A percentile compares a stretch with the other conserved stretches of the same genome.
Conservation (phyloP, 2,888 invertebrate genomes). For the Globia sparganii region DNA sequence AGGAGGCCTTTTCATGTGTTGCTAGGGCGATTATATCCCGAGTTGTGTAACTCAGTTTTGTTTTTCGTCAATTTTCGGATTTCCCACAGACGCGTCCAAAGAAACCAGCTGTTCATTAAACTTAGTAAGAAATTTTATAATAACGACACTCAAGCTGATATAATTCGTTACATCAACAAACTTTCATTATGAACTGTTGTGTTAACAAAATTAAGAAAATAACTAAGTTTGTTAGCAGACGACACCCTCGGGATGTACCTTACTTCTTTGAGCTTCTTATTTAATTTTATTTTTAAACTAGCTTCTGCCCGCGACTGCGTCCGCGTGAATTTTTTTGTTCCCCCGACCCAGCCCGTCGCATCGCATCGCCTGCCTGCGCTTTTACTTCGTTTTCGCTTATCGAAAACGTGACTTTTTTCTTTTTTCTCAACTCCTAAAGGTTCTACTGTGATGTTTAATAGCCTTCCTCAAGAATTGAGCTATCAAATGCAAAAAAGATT, state of each 20-base stretch:
- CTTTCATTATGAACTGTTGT: conserved; percentile 54
- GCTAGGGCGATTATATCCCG: background rate
- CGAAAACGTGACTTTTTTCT: too few species aligned
- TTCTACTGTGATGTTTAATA: too few species aligned
- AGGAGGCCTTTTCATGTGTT: background rate
- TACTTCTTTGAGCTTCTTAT: conserved; percentile 15
- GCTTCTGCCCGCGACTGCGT: too few species aligned
- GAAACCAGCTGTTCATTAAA: conserved; percentile 24
- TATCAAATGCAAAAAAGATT: too few species aligned
- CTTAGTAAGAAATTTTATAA: conserved; percentile 28
- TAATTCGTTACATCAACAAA: conserved; percentile 57
- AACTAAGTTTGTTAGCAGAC: conserved; percentile 40
- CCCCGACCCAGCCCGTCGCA: too few species aligned
- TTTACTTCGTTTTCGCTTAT: too few species aligned
- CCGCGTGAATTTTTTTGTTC: too few species aligned
- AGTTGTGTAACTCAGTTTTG: background rate
- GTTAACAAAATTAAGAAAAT: conserved; percentile 61
- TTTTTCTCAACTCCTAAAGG: too few species aligned
- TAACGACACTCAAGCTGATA: conserved; percentile 39
- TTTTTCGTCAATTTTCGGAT: background rate
- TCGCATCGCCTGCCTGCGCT: too few species aligned
- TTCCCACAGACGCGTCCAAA: background rate
- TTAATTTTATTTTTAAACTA: conserved; percentile 13
- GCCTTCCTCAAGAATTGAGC: too few species aligned
- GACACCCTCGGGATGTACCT: conserved; percentile 30